These are phyloP conservation scores for Pristionchus fissidentatus DNA, from an alignment of 2,888 invertebrate genomes.

Conservation along the genomic window DNA sequence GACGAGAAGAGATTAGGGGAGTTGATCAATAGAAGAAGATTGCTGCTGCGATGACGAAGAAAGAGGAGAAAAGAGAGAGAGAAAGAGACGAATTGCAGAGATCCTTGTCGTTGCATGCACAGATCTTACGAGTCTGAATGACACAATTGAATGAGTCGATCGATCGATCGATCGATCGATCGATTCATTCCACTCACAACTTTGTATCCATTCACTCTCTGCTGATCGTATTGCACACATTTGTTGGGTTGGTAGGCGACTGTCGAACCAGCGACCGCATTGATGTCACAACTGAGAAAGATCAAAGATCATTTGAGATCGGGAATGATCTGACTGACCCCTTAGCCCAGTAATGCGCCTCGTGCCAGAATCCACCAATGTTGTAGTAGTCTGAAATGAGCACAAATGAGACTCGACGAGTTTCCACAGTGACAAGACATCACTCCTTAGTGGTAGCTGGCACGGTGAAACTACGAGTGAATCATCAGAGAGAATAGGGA, in stretches of 20 bases:
- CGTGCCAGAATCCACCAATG: not conserved
- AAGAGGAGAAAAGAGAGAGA: not conserved
- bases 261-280: conserved; percentile 6
- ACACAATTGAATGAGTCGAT: not conserved
- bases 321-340: not conserved
- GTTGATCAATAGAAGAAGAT: not conserved
- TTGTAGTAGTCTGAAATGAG: not conserved
- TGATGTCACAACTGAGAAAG: conserved; percentile 5
- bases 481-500: too few relatives aligned
- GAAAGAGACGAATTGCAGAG: not conserved
- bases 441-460: too few relatives aligned
- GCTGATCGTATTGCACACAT: not conserved
- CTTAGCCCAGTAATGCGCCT: not conserved
- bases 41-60: not conserved
- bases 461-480: too few relatives aligned
- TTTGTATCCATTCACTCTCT: conserved; percentile 3
- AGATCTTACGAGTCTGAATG: not conserved
- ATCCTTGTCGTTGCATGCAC: conserved; percentile 31
- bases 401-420: too few relatives aligned
- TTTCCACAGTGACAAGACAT: too few relatives aligned
- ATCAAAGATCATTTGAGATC: not conserved
- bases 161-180: not conserved
- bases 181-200: not conserved
- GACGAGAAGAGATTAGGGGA: too few relatives aligned
- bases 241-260: conserved; percentile 30